phyloP scores from a whole-genome alignment of 2,797 vertebrate species.

The Ctenopoma multispine region DNA sequence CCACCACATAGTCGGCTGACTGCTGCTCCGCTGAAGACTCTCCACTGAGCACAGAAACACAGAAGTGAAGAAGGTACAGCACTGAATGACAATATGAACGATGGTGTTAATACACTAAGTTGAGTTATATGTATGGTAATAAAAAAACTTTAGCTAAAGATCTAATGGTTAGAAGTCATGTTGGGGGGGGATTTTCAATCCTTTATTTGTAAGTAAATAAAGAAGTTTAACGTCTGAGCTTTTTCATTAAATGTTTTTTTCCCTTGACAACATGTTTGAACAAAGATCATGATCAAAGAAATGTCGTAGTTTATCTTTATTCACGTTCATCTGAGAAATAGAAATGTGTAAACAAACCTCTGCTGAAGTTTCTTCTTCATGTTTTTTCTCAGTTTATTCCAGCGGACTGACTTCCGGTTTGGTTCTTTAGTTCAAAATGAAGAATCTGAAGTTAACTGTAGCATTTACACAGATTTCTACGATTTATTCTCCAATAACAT shows the following conservation, averaged over 20 bases:
- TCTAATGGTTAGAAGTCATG: too few species aligned
- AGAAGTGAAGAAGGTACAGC: not conserved
- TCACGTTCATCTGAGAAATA: not conserved
- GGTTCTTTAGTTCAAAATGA: accelerated
- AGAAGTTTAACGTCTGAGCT: too few species aligned
- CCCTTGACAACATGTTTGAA: too few species aligned
- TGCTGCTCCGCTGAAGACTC: not conserved
- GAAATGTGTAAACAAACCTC: constrained; percentile 72
- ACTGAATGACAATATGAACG: not conserved
- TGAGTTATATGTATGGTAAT: too few species aligned
- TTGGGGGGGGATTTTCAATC: too few species aligned
- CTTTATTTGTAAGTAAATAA: too few species aligned
- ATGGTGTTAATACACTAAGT: too few species aligned
- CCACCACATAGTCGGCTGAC: constrained; percentile 76
- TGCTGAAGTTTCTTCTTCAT: constrained; percentile 73
- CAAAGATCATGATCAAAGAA: not conserved
- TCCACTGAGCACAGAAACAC: constrained; percentile 44
- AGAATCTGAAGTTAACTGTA: accelerated
- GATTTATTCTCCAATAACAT: not conserved
- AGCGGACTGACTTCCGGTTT: not conserved
- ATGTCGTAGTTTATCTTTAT: not conserved
- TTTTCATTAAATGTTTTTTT: too few species aligned
- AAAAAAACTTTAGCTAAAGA: too few species aligned
- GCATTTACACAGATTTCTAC: not conserved
- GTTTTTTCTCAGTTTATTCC: not conserved